These are phyloP conservation scores for Aphis gossypii DNA, from an alignment of 1,140 invertebrate species.

Conservation along the genomic window DNA sequence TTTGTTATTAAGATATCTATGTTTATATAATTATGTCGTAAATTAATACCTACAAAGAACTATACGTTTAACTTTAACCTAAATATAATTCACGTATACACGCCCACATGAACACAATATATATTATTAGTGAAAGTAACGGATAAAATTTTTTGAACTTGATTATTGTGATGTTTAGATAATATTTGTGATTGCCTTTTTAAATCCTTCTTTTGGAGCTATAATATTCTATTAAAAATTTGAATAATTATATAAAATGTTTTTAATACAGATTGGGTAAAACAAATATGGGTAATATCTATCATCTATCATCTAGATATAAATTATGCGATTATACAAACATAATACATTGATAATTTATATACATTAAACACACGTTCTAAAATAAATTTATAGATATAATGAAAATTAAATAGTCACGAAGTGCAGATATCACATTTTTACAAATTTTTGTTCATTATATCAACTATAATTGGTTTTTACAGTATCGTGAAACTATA, in stretches of 20 bases:
- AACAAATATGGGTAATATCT: not conserved
- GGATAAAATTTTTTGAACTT: not conserved
- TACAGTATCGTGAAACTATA: not conserved
- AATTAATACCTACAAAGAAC: not conserved
- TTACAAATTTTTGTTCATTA: not conserved
- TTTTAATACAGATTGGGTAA: not conserved
- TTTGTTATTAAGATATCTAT: too few relatives aligned
- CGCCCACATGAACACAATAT: not conserved
- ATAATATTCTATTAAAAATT: not conserved
- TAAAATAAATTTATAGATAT: not conserved
- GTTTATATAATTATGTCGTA: not conserved
- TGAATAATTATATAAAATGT: not conserved
- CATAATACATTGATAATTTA: not conserved
- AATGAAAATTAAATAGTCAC: not conserved
- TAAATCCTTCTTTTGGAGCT: not conserved
- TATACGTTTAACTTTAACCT: not conserved
- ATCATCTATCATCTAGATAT: not conserved
- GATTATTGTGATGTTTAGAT: not conserved
- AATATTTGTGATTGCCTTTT: not conserved
- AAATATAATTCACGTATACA: not conserved
- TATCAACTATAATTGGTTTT: not conserved
- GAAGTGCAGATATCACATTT: not conserved
- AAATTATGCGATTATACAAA: not conserved
- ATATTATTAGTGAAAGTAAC: conserved; percentile 2
- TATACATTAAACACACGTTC: not conserved